These are phyloP conservation scores for Gibbula magus DNA, from an alignment of 2,888 invertebrate species.

Conservation along the genomic window DNA sequence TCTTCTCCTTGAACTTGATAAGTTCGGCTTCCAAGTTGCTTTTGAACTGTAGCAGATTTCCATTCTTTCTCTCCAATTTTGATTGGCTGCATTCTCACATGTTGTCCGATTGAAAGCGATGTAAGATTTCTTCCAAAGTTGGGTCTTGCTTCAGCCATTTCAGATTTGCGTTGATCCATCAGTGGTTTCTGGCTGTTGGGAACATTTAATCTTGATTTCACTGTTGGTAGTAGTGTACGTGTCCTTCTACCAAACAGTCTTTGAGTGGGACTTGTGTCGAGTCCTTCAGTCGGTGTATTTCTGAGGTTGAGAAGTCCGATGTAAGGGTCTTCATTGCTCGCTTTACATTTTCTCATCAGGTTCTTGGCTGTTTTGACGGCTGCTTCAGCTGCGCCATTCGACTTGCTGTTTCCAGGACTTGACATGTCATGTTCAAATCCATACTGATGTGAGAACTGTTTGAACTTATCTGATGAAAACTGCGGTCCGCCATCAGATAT, in stretches of 20 bases:
- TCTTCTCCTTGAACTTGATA: not conserved
- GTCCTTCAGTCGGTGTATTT: conserved; percentile 24
- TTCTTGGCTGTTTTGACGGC: no score
- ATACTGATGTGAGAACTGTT: conserved; percentile 2
- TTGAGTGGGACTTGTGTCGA: conserved; percentile 25
- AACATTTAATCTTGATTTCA: conserved; percentile 10
- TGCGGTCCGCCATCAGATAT: no score
- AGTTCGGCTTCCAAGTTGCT: not conserved
- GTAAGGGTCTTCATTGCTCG: conserved; percentile 28
- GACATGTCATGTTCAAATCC: conserved; percentile 24
- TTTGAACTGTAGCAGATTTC: not conserved
- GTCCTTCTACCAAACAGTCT: conserved; percentile 26
- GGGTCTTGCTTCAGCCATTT: not conserved
- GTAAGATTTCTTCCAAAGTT: not conserved
- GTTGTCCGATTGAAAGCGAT: not conserved
- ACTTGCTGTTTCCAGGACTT: conserved; percentile 22
- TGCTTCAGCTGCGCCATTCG: no score
- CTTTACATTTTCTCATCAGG: no score
- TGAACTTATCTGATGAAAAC: conserved; percentile 27
- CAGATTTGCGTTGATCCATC: not conserved
- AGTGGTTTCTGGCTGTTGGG: no score
- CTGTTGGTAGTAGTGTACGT: not conserved
- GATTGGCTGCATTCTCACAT: not conserved
- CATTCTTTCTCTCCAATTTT: no score
- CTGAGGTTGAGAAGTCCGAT: conserved; percentile 27